phyloP scores from a whole-genome alignment of 2,113 vertebrate genomes.

The Actinemys pallida region DNA sequence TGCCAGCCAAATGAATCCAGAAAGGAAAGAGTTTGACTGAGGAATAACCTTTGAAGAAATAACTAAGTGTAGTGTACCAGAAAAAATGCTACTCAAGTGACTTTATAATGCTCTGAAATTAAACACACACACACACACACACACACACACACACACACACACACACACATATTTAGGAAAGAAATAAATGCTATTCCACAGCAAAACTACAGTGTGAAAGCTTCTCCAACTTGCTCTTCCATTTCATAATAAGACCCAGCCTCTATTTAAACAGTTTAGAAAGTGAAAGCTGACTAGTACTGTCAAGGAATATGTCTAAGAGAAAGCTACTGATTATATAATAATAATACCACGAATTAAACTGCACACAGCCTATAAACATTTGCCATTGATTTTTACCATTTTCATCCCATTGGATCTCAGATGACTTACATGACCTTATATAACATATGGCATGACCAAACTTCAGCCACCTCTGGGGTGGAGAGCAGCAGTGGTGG shows the following conservation, averaged over 20 bases:
- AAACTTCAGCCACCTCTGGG: not conserved
- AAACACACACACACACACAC: not conserved
- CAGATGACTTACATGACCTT: not conserved
- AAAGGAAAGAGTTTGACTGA: not conserved
- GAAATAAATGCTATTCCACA: slow-evolving; percentile 23
- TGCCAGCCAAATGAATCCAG: not conserved
- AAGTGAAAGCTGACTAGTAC: slow-evolving; percentile 41
- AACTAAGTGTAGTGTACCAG: not conserved
- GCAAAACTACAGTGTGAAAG: not conserved
- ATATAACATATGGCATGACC: not conserved
- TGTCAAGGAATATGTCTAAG: slow-evolving; percentile 46
- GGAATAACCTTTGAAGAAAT: not conserved
- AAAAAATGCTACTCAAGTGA: slow-evolving; percentile 2
- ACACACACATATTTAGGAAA: not conserved
- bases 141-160: too few relatives aligned
- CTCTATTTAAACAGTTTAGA: not conserved
- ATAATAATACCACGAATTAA: not conserved
- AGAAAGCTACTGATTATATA: not conserved
- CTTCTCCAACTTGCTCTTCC: not conserved
- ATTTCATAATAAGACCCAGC: not conserved
- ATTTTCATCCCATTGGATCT: not conserved
- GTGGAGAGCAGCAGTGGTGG: not conserved
- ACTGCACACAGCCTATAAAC: not conserved
- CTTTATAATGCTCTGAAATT: not conserved
- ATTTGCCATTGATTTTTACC: slow-evolving; percentile 7